A percentile compares a stretch with the other conserved stretches of the same genome.
Evolutionary conservation across 2,888 invertebrate genomes (phyloP).

Genomic region (Onthophagus sagittarius): DNA sequence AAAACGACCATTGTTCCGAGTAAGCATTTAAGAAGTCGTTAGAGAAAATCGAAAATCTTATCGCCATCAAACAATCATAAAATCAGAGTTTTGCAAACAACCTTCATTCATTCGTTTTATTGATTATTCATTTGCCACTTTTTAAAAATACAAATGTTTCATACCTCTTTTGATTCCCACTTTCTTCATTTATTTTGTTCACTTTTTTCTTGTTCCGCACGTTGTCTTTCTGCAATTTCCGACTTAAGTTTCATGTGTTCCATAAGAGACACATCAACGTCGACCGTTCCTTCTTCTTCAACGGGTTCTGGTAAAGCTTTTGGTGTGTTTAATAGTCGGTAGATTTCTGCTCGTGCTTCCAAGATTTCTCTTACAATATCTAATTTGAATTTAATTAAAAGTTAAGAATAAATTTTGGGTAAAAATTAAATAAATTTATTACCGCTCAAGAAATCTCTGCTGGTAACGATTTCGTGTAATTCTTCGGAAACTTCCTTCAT

Average conservation of each 20-base stretch:
- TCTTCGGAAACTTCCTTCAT: constrained; percentile 76
- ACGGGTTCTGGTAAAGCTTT: constrained; percentile 30
- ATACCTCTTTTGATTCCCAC: not conserved
- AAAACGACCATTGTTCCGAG: too few relatives aligned
- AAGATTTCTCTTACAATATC: constrained; percentile 77
- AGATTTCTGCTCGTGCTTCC: constrained; percentile 66
- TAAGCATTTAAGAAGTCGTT: too few relatives aligned
- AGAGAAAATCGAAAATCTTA: not conserved
- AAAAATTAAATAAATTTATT: constrained; percentile 19
- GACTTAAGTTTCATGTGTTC: constrained; percentile 42
- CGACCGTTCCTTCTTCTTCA: constrained; percentile 38
- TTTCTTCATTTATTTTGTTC: not conserved
- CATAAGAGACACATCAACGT: constrained; percentile 37
- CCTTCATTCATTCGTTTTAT: too few relatives aligned
- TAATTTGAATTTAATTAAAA: constrained; percentile 35
- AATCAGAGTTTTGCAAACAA: not conserved
- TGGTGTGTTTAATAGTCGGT: constrained; percentile 49
- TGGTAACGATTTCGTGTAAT: constrained; percentile 75
- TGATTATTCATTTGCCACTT: not conserved
- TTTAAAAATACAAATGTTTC: not conserved
- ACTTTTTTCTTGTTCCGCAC: constrained; percentile 5
- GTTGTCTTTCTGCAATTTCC: constrained; percentile 30
- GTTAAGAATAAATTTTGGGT: not conserved
- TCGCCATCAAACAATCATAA: not conserved
- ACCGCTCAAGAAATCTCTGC: constrained; percentile 76